Base-by-base conservation (phyloP, 2,797 vertebrate genomes). In the Cyclura pinguis region DNA sequence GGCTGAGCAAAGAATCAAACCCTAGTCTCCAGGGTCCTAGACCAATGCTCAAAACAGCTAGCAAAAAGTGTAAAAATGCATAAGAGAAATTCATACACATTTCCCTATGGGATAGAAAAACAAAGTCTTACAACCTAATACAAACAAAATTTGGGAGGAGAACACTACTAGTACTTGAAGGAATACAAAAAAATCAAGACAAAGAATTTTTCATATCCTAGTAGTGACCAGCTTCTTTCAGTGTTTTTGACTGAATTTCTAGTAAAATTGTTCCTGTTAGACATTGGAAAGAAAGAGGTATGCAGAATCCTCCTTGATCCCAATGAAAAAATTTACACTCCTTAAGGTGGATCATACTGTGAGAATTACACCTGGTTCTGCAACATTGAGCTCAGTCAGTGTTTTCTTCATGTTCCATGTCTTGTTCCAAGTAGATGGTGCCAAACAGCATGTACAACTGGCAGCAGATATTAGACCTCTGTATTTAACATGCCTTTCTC, bases 401-500 rank as follows among this genome's bases (percentile, higher is more conserved):
- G 6, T 5, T 32, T 87, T 32, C 3, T 20, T 88, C 67, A 74
- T 27, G 62, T 57, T 57, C 62, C 72, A 6, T 57, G 0, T 5
- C 74, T 3, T 24, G 72, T 64, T 67, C 50, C 67, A 4, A 69
- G 1, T 5, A 42, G 50, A 55, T 4, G 8, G 12, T 35, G 1
- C 2, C 62, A 90, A 90, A 88, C 0, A 9, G 27, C 20, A 38
- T 7, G 32, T 42, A 6, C 69, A 83, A 84, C 90, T 92, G 64
- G 42, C 92, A 55, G 13, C 59, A 52, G 20, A 77, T 50, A 52
- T 74, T 88, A 64, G 13, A 92, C 80, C 88, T 85, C 1, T 50
- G 0, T 2, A 35, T 0, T 0, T 42, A 69, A 86, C 52, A 20
- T 76, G 14, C 2, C 83, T 91, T 82, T 73, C 32, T 87, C 47